These are phyloP conservation scores for Sminthurinus aureus DNA, from an alignment of 2,888 invertebrate genomes.

Conservation along the genomic window DNA sequence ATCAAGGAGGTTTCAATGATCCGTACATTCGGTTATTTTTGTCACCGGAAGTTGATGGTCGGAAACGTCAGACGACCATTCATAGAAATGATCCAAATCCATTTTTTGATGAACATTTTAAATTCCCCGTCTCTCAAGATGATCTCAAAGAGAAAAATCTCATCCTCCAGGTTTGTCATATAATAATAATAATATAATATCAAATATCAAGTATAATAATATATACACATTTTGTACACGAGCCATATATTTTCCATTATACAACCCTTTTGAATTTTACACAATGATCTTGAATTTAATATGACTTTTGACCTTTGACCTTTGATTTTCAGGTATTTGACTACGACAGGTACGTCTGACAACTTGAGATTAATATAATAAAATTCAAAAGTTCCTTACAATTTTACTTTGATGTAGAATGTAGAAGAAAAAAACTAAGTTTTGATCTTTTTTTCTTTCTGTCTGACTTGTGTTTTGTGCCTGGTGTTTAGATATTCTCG, in stretches of 20 bases:
- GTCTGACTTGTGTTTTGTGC: slow-evolving; percentile 32
- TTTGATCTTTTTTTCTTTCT: neutral
- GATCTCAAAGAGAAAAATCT: slow-evolving; percentile 82
- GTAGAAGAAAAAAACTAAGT: neutral
- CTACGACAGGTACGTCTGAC: too few relatives aligned
- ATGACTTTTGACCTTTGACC: too few relatives aligned
- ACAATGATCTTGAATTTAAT: too few relatives aligned
- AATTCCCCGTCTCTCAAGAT: slow-evolving; percentile 89
- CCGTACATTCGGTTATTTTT: slow-evolving; percentile 84
- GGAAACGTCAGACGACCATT: slow-evolving; percentile 84
- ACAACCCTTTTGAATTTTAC: too few relatives aligned
- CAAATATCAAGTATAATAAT: too few relatives aligned
- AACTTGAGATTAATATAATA: too few relatives aligned
- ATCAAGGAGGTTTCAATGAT: slow-evolving; percentile 87
- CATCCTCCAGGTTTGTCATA: slow-evolving; percentile 71
- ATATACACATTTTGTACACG: too few relatives aligned
- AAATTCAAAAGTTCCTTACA: too few relatives aligned
- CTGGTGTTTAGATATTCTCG: slow-evolving; percentile 78
- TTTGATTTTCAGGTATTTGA: too few relatives aligned
- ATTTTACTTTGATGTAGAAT: neutral
- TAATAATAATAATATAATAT: too few relatives aligned
- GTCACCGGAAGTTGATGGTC: slow-evolving; percentile 82
- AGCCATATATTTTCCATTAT: too few relatives aligned
- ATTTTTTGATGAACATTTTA: slow-evolving; percentile 90
- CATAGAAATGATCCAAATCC: slow-evolving; percentile 86